Evolutionary conservation across 2,888 invertebrate species (phyloP), one percentile per base, ranked within the genome.

Genomic region (Mylabris sibirica): DNA sequence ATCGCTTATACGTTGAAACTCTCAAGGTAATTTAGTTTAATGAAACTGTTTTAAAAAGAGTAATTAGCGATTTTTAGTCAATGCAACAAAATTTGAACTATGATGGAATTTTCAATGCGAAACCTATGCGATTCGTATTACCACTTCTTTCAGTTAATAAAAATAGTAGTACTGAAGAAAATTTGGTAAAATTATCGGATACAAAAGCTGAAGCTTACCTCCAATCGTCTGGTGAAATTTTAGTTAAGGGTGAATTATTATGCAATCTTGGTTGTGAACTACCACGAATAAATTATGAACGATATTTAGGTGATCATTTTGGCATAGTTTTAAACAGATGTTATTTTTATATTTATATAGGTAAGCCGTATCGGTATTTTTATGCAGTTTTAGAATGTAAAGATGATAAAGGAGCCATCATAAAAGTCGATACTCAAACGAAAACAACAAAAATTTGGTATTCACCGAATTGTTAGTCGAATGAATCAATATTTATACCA

Each of bases 181-280:
- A 88, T 80, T 79, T 88, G 66, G 84, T 88, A 0, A 85, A 79
- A 26, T 65, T 89, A 49, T 60, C 81, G 22, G 76, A 84, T 11
- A 86, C 86, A 0, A 83, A 83, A 68, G 88, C 90, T 0, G 81
- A 86, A 69, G 90, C 90, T 3, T 86, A 85, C 69, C 84, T 83
- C 69, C 76, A 86, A 35, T 72, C 81, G 0, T 83, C 86, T 72
- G 86, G 87, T 6, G 81, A 86, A 26, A 86, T 91, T 34, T 85
- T 86, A 61, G 87, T 93, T 2, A 84, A 87, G 60, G 91, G 92
- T 0, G 90, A 89, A 77, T 80, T 88, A 60, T 84, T 95, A 0
- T 92, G 91, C 35, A 88, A 92, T 73, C 79, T 93, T 66, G 94
- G 95, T 44, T 95, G 95, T 80, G 97, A 97, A 84, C 94, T 96